Evolutionary conservation across 1,140 invertebrate species (phyloP).

Genomic region (Drosophila setifemur): DNA sequence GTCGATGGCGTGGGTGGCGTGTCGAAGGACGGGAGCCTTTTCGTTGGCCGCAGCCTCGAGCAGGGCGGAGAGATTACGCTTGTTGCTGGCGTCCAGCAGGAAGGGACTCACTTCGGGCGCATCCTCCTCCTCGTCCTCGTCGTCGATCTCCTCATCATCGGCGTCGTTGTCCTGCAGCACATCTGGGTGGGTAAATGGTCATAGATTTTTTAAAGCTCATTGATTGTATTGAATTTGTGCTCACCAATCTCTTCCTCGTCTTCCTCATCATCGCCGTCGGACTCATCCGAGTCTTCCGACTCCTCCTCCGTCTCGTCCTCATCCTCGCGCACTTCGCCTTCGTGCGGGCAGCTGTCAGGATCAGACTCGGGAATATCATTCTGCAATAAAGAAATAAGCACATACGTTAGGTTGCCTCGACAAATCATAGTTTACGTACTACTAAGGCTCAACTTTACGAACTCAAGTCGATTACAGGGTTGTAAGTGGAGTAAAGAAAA

Average conservation of each 20-base stretch:
- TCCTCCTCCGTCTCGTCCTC: constrained; percentile 74
- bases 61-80: constrained; percentile 73
- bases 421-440: background rate
- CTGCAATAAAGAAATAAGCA: constrained; percentile 48
- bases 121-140: constrained; percentile 78
- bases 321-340: constrained; percentile 62
- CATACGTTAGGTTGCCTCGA: no score
- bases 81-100: constrained; percentile 62
- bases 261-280: constrained; percentile 77
- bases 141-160: constrained; percentile 79
- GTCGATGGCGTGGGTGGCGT: constrained; percentile 88
- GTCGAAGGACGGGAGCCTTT: constrained; percentile 83
- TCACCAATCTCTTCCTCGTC: constrained; percentile 77
- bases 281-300: constrained; percentile 77
- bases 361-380: constrained; percentile 79
- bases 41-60: constrained; percentile 86
- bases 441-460: constrained; percentile 5
- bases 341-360: constrained; percentile 75
- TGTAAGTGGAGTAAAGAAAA: constrained; percentile 10
- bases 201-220: background rate
- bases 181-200: constrained; percentile 11
- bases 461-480: constrained; percentile 1
- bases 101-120: constrained; percentile 71
- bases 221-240: background rate
- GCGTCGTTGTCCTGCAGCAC: constrained; percentile 77